Evolutionary conservation across 2,888 invertebrate species (phyloP).

Genomic region (Phalangium opilio): DNA sequence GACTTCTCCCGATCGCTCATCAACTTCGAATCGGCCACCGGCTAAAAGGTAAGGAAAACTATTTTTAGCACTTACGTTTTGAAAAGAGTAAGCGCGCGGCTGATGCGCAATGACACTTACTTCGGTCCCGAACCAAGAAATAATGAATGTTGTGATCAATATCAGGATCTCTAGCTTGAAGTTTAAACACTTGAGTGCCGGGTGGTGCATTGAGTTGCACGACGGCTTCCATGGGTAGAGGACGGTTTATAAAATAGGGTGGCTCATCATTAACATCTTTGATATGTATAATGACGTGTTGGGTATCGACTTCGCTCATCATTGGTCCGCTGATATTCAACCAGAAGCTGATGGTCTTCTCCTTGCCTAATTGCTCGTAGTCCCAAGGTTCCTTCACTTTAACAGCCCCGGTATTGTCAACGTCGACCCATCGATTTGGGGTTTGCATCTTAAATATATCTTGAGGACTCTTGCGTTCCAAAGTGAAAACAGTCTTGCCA

Average conservation of each 20-base stretch:
- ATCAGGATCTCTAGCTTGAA: constrained; percentile 92
- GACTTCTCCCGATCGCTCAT: constrained; percentile 80
- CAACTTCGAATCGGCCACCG: constrained; percentile 60
- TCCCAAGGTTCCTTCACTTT: constrained; percentile 93
- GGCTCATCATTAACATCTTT: constrained; percentile 32
- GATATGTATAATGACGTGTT: background rate
- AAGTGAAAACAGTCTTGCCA: constrained; percentile 69
- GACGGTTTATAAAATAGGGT: constrained; percentile 91
- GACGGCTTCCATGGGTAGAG: constrained; percentile 90
- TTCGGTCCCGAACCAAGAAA: constrained; percentile 82
- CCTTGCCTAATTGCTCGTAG: constrained; percentile 82
- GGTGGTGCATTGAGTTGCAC: constrained; percentile 88
- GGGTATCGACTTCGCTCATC: background rate
- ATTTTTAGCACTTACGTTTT: too few relatives aligned
- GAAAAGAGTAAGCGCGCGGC: constrained; percentile 5
- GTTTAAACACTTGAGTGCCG: constrained; percentile 85
- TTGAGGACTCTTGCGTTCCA: constrained; percentile 79
- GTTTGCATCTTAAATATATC: constrained; percentile 86
- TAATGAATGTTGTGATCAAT: constrained; percentile 91
- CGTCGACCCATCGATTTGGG: constrained; percentile 81
- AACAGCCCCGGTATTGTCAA: constrained; percentile 78
- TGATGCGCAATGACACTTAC: constrained; percentile 27
- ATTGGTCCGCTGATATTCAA: constrained; percentile 72
- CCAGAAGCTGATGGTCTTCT: constrained; percentile 92
- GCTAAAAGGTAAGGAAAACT: constrained; percentile 30